Evolutionary conservation across 2,888 invertebrate genomes (phyloP), one percentile per base, ranked within the genome.

Genomic region (Dione juno): DNA sequence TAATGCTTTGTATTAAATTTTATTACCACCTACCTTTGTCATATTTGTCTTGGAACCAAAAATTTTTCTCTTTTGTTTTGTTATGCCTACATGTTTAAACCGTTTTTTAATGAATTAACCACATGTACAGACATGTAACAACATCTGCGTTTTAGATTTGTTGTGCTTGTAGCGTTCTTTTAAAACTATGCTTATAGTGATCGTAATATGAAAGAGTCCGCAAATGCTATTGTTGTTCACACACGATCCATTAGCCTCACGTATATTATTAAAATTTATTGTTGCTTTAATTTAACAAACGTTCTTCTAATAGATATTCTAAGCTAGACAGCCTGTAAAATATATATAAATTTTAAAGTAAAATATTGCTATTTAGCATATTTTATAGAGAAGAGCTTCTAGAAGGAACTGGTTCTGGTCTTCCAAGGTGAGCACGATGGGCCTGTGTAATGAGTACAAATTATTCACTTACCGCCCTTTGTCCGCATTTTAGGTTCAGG

Each of bases 381-480:
- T 50, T 58, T 45, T 81, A 81, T 82, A 82, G 84, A 80, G 84
- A 85, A 82, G 83, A 79, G 84, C 85, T 86, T 85, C 82, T 81
- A 83, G 84, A 81, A 83, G 85, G 82, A 88, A 89, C 89, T 83
- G 85, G 88, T 86, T 86, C 85, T 82, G 78, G 80, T 81, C 82
- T 76, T 81, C 57, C 90, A 90, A 92, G 90, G 90, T 88, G 86
- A 90, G 87, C 89, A 77, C 78, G 83, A 79, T 81, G 63, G 83
- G 86, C 86, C 86, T 84, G 84, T 84, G 84, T 87, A 87, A 85
- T 87, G 88, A 83, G 84, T 81, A 88, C 87, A 84, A 87, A 89
- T 88, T 88, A 88, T 89, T 88, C 87, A 87, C 87, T 88, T 90
- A 83, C 88, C 86, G 81, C 84, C 87, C 87, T 90, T 89, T 89